Evolutionary conservation across 2,113 vertebrate species (phyloP).

Genomic region (Protomyctophum bolini): DNA sequence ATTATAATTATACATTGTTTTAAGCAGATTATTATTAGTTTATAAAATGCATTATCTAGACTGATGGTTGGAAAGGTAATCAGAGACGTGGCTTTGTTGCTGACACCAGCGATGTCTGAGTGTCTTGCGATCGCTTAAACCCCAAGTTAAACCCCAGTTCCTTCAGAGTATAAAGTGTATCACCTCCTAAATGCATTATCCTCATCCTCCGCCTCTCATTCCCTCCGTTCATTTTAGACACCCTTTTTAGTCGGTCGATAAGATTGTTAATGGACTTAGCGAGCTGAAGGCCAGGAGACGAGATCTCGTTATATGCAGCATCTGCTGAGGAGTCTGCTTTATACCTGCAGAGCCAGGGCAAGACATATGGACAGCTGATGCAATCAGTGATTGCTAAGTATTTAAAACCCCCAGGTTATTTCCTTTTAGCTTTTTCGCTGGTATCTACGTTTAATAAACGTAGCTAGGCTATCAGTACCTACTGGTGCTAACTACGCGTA

Average conservation of each 20-base stretch:
- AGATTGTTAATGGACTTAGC: background rate
- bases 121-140: conserved; percentile 15
- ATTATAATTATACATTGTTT: background rate
- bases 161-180: conserved; percentile 21
- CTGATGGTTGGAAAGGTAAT: no score
- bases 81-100: background rate
- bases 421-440: background rate
- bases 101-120: conserved; percentile 6
- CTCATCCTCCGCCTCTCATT: background rate
- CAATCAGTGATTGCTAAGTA: background rate
- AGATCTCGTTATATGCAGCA: no score
- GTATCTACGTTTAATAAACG: no score
- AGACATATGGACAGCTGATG: background rate
- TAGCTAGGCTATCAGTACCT: no score
- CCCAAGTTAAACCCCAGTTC: conserved; percentile 23
- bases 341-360: no score
- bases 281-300: background rate
- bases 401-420: background rate
- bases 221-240: background rate
- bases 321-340: no score
- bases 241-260: conserved; percentile 11
- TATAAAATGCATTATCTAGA: no score
- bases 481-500: no score
- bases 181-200: conserved; percentile 5
- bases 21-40: no score